phyloP scores from a whole-genome alignment of 2,113 vertebrate genomes.

The Alectura lathami region DNA sequence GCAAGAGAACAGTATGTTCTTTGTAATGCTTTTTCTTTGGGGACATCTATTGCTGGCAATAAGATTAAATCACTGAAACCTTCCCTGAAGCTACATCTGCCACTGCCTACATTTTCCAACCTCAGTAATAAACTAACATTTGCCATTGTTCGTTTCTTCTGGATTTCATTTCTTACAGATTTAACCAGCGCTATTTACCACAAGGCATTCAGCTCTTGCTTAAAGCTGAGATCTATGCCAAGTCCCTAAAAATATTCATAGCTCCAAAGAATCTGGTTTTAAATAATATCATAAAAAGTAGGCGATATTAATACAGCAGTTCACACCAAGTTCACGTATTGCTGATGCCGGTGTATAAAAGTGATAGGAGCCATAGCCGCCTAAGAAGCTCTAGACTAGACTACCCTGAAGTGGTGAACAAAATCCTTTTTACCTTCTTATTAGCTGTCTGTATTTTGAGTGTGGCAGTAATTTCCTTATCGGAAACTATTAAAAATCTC shows the following conservation, averaged over 20 bases:
- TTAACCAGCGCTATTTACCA: constrained; percentile 54
- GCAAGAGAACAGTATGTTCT: constrained; percentile 65
- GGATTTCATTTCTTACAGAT: constrained; percentile 69
- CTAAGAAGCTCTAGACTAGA: constrained; percentile 27
- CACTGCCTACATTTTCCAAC: constrained; percentile 70
- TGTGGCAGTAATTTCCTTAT: background rate
- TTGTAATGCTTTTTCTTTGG: constrained; percentile 63
- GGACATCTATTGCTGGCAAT: constrained; percentile 64
- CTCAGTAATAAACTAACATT: constrained; percentile 71
- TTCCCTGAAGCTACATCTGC: constrained; percentile 72
- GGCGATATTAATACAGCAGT: constrained; percentile 53
- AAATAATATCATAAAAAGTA: constrained; percentile 73
- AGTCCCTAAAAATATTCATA: constrained; percentile 69
- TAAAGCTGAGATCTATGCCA: constrained; percentile 27
- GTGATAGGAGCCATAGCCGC: background rate
- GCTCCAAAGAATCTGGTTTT: constrained; percentile 68
- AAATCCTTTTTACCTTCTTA: background rate
- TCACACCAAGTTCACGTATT: constrained; percentile 61
- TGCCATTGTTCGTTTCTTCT: constrained; percentile 72
- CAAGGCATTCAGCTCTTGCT: constrained; percentile 60
- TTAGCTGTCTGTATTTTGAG: background rate
- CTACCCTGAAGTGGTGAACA: background rate
- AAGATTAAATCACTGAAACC: constrained; percentile 68
- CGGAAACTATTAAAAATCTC: background rate
- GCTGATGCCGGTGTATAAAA: background rate